These are phyloP conservation scores for Clarias macrocephalus DNA, from an alignment of 2,113 vertebrate genomes.

Conservation along the genomic window DNA sequence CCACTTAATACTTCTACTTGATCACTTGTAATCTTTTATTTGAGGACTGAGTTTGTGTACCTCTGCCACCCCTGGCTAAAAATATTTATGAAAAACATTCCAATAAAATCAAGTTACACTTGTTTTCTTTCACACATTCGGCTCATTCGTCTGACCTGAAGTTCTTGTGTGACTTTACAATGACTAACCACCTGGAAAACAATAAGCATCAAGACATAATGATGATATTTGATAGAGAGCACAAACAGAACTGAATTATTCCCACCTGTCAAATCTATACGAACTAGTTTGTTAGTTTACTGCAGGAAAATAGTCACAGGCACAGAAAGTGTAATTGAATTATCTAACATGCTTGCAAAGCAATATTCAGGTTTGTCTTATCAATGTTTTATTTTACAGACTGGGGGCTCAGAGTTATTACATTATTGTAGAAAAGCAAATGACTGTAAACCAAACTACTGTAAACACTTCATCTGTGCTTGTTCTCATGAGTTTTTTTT, in stretches of 20 bases:
- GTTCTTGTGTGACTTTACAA: neutral
- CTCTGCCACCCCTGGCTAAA: neutral
- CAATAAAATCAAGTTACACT: neutral
- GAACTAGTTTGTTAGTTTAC: neutral
- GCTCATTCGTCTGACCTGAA: neutral
- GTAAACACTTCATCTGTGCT: neutral
- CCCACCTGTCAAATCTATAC: neutral
- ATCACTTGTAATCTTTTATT: no score
- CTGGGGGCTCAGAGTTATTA: slow-evolving; percentile 29
- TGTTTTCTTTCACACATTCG: neutral
- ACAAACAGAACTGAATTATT: neutral
- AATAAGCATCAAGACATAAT: neutral
- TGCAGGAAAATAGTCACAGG: neutral
- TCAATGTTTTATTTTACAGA: slow-evolving; percentile 55
- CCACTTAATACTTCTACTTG: no score
- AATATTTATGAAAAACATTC: neutral
- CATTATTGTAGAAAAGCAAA: neutral
- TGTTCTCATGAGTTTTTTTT: neutral
- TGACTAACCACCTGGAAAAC: neutral
- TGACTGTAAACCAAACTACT: neutral
- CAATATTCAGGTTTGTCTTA: slow-evolving; percentile 42
- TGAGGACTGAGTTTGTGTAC: no score
- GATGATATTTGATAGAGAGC: neutral
- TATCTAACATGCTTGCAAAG: slow-evolving; percentile 42
- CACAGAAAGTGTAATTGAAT: neutral